A percentile compares a stretch with the other conserved stretches of the same genome.
Evolutionary conservation across 2,113 vertebrate species (phyloP).

Genomic region (Pipra filicauda): DNA sequence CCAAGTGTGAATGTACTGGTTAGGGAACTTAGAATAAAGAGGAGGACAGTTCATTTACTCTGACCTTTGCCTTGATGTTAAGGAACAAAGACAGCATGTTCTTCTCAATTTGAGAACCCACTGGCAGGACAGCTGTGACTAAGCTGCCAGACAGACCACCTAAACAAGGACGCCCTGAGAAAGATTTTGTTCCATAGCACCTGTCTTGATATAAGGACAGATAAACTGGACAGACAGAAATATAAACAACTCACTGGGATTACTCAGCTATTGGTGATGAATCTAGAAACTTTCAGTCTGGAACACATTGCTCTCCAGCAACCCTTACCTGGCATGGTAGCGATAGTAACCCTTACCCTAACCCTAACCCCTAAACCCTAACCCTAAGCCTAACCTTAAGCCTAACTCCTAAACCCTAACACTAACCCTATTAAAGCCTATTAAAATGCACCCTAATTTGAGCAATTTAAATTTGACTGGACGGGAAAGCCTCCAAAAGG

Average conservation of each 20-base stretch:
- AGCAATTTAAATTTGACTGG: neutral
- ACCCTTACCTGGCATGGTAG: neutral
- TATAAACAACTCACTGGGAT: neutral
- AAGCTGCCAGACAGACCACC: neutral
- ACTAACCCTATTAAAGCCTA: no score
- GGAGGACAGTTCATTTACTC: neutral
- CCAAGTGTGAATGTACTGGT: neutral
- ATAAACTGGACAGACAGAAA: neutral
- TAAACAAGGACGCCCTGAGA: neutral
- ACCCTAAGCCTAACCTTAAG: no score
- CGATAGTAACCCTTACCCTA: neutral
- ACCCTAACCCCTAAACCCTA: no score
- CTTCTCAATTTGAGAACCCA: neutral
- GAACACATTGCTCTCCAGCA: neutral
- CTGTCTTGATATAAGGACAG: neutral
- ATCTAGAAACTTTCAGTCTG: neutral
- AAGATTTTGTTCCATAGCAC: neutral
- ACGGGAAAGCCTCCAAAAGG: neutral
- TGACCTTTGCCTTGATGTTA: neutral
- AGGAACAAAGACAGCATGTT: rapidly evolving
- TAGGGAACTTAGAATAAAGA: neutral
- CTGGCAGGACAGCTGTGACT: neutral
- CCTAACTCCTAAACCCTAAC: no score
- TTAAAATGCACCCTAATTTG: neutral
- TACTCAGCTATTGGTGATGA: neutral